Conservation (phyloP, 1,140 invertebrate species). For the Lepidurus couesii region DNA sequence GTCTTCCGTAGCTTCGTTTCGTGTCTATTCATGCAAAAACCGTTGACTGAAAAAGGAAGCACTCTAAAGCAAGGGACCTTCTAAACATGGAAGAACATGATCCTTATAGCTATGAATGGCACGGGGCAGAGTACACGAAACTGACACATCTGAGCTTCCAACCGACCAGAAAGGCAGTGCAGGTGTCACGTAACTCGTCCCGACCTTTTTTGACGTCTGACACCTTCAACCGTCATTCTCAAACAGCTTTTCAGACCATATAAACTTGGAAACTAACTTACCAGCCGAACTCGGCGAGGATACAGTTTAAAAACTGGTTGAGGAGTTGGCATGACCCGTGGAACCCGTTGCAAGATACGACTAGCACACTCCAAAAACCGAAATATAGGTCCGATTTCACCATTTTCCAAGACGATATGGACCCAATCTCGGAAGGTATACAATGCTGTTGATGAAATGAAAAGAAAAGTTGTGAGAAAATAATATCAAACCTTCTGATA, state of each 20-base stretch:
- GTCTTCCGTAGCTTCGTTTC: not conserved
- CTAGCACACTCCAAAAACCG: not conserved
- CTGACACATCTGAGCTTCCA: not conserved
- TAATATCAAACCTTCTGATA: no score
- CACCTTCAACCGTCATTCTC: not conserved
- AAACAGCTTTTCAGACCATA: not conserved
- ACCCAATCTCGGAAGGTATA: slow-evolving; percentile 25
- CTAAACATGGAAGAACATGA: not conserved
- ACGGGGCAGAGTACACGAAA: slow-evolving; percentile 2
- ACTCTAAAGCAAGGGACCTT: not conserved
- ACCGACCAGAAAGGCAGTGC: not conserved
- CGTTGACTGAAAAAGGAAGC: not conserved
- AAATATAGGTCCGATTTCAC: not conserved
- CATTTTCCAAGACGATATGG: slow-evolving; percentile 12
- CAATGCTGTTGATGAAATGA: slow-evolving; percentile 13
- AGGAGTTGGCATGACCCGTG: not conserved
- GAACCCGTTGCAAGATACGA: not conserved
- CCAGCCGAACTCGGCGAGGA: slow-evolving; percentile 7
- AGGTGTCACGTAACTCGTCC: not conserved
- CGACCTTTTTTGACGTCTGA: not conserved
- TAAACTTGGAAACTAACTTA: slow-evolving; percentile 20
- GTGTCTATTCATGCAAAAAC: not conserved
- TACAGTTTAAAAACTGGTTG: slow-evolving; percentile 3
- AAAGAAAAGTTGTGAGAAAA: not conserved
- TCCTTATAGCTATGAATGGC: slow-evolving; percentile 18